These are phyloP conservation scores for Zaprionus ornatus DNA, from an alignment of 1,140 invertebrate genomes.

Conservation along the genomic window DNA sequence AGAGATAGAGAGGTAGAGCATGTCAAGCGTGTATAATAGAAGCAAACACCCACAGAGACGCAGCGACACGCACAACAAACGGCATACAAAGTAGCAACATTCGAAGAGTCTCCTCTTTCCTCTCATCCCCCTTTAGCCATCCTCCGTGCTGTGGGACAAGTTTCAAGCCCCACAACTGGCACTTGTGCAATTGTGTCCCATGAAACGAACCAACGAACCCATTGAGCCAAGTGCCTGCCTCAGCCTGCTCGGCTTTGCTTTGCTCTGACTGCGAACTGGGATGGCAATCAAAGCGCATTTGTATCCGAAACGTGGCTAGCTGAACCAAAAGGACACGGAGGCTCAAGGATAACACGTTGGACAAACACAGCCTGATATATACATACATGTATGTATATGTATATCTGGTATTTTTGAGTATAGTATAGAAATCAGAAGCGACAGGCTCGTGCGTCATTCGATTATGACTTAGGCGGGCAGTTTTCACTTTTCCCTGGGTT, in stretches of 20 bases:
- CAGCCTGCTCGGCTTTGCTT: not conserved
- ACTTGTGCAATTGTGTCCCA: constrained; percentile 46
- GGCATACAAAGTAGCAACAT: constrained; percentile 57
- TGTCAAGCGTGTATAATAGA: constrained; percentile 69
- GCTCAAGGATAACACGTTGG: constrained; percentile 58
- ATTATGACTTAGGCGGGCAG: constrained; percentile 65
- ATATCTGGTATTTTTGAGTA: constrained; percentile 22
- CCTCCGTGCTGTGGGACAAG: not conserved
- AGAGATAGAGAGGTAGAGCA: constrained; percentile 14
- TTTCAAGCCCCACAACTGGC: constrained; percentile 27
- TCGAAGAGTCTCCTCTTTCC: constrained; percentile 3
- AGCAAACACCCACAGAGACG: constrained; percentile 15
- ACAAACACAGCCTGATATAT: constrained; percentile 35
- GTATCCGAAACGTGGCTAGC: constrained; percentile 32
- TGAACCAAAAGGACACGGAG: constrained; percentile 54
- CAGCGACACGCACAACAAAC: constrained; percentile 44
- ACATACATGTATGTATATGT: constrained; percentile 1
- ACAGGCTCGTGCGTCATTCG: constrained; percentile 70
- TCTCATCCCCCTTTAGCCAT: not conserved
- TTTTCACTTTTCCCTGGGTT: constrained; percentile 34
- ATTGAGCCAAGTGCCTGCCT: constrained; percentile 56
- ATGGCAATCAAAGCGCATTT: constrained; percentile 73
- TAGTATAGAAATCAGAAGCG: constrained; percentile 55
- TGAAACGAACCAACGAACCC: constrained; percentile 55
- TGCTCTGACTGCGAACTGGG: constrained; percentile 16